Base-by-base conservation (phyloP, 2,888 invertebrate species). In the Synergus itoensis region DNA sequence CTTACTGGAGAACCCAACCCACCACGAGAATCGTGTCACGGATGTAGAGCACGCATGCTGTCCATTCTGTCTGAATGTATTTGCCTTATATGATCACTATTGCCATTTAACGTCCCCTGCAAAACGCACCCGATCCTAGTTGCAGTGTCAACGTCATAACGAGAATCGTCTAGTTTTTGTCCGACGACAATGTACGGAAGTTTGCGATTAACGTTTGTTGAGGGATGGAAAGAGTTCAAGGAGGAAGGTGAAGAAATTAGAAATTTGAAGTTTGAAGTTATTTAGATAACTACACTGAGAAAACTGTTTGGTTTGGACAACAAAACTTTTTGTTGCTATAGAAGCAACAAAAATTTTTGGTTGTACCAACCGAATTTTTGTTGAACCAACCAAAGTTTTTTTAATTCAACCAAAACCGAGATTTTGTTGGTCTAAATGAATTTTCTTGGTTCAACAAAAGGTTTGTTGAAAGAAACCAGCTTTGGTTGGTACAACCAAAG, bases 21-120 rank as follows among this genome's bases (percentile, higher is more conserved):
- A 86, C 80, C 87, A 85, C 87, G 88, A 91, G 91, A 92, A 92
- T 90, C 88, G 90, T 92, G 92, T 92, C 92, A 92, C 91, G 90
- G 88, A 92, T 92, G 91, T 92, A 84, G 92, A 92, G 89, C 92
- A 91, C 86, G 88, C 88, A 87, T 86, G 86, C 83, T 82, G 86
- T 86, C 84, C 87, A 86, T 87, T 82, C 83, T 81, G 83, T 75
- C 80, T 79, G 78, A 79, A 78, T 76, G 82, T 75, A 79, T 76
- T 81, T 78, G 64, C 84, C 83, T 76, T 84, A 82, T 83, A 84
- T 83, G 80, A 79, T 80, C 80, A 48, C 78, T 77, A 73, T 69
- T 75, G 57, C 60, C 83, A 84, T 82, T 84, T 83, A 84, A 83
- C 77, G 85, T 81, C 79, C 81, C 79, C 81, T 64, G 69, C 63